These are phyloP conservation scores for Epirrhoe tristata DNA, from an alignment of 2,888 invertebrate species.

Conservation along the genomic window DNA sequence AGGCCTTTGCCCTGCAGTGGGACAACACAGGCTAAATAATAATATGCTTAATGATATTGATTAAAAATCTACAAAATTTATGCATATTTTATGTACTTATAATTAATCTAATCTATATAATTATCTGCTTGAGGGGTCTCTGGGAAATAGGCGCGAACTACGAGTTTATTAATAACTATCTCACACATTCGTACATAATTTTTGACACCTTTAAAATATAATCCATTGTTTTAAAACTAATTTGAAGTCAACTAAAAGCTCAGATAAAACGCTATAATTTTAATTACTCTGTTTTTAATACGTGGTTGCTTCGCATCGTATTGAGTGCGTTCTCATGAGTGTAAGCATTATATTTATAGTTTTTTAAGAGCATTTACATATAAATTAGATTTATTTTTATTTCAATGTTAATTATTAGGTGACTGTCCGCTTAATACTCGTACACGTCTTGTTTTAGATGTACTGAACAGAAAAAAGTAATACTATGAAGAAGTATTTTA, in stretches of 20 bases:
- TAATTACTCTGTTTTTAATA: conserved; percentile 42
- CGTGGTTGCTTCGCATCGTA: conserved; percentile 46
- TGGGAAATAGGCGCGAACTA: neutral
- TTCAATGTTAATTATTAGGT: neutral
- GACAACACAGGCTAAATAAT: too few relatives aligned
- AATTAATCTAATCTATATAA: neutral
- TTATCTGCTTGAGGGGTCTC: neutral
- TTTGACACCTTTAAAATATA: conserved; percentile 30
- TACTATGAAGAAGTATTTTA: neutral
- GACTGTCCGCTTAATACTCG: neutral
- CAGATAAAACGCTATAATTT: conserved; percentile 38
- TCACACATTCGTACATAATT: conserved; percentile 24
- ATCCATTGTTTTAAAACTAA: conserved; percentile 34
- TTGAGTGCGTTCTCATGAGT: conserved; percentile 55
- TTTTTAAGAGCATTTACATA: conserved; percentile 51
- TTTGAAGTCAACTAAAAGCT: conserved; percentile 38
- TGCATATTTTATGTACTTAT: too few relatives aligned
- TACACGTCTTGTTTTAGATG: too few relatives aligned
- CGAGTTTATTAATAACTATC: neutral
- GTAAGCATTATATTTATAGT: conserved; percentile 47
- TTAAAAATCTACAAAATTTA: too few relatives aligned
- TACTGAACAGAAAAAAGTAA: too few relatives aligned
- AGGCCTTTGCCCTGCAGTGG: too few relatives aligned
- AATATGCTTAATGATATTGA: too few relatives aligned
- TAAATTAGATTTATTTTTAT: conserved; percentile 38